Evolutionary conservation across 2,113 vertebrate genomes (phyloP).

Genomic region (Zeus faber): DNA sequence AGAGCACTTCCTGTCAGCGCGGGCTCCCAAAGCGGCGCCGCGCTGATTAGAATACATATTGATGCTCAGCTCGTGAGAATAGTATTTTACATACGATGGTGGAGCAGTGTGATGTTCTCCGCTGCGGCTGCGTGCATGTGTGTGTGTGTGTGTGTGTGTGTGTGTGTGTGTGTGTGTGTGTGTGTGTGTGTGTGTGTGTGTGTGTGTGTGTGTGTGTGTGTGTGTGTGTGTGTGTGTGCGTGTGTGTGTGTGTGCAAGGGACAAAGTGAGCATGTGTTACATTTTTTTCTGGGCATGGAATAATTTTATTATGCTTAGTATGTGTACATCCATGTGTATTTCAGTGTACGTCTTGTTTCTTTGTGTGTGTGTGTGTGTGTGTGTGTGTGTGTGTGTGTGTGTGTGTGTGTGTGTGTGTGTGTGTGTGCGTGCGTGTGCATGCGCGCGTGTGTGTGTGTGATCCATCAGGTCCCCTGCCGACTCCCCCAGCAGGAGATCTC

Average conservation of each 20-base stretch:
- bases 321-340: constrained; percentile 27
- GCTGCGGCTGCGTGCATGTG: too few relatives aligned
- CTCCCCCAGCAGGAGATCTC: constrained; percentile 81
- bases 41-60: constrained; percentile 38
- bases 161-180: constrained; percentile 6
- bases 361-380: constrained; percentile 5
- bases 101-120: not conserved
- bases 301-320: too few relatives aligned
- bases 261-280: too few relatives aligned
- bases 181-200: not conserved
- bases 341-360: not conserved
- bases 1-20: too few relatives aligned
- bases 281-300: too few relatives aligned
- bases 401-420: constrained; percentile 26
- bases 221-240: constrained; percentile 12
- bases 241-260: constrained; percentile 29
- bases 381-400: constrained; percentile 16
- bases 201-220: not conserved
- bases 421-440: constrained; percentile 21
- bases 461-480: constrained; percentile 82
- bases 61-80: constrained; percentile 10
- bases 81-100: not conserved
- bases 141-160: constrained; percentile 28
- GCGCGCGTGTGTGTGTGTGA: constrained; percentile 34
- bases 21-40: too few relatives aligned